Percentiles rank a stretch among this genome's conserved stretches.
Evolutionary conservation across 1,140 invertebrate genomes (phyloP).

Genomic region (Trypoxylus dichotomus): DNA sequence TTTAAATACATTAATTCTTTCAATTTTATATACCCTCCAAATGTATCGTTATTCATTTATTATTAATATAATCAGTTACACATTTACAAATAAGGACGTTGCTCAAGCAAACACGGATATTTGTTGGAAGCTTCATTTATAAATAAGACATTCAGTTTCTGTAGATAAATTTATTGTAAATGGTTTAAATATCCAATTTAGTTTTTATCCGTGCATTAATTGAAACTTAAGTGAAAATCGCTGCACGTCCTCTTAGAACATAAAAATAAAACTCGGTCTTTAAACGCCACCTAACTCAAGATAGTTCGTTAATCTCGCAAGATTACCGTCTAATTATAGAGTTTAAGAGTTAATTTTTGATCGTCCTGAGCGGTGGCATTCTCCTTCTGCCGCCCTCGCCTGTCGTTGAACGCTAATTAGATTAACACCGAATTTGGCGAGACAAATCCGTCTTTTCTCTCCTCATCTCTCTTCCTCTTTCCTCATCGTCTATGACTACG

Average conservation of each 20-base stretch:
- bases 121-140: no score
- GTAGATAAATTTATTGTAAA: no score
- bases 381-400: background rate
- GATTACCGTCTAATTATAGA: background rate
- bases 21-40: no score
- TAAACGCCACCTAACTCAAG: background rate
- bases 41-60: no score
- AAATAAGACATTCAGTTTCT: no score
- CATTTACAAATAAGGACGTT: no score
- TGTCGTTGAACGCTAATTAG: background rate
- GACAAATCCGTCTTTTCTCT: slow-evolving; percentile 6
- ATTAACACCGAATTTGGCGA: slow-evolving; percentile 6
- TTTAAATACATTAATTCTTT: no score
- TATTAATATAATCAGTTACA: no score
- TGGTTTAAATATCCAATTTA: no score
- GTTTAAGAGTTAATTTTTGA: slow-evolving; percentile 1
- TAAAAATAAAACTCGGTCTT: background rate
- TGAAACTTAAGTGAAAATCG: no score
- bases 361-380: background rate
- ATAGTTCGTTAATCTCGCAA: background rate
- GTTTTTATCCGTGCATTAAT: no score
- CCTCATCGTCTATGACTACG: background rate
- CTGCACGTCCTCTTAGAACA: background rate
- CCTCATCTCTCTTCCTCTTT: background rate
- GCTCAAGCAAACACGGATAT: no score